Percentiles rank a stretch among this genome's conserved stretches.
Conservation (phyloP, 2,888 invertebrate genomes). For the Drosophila incognita region DNA sequence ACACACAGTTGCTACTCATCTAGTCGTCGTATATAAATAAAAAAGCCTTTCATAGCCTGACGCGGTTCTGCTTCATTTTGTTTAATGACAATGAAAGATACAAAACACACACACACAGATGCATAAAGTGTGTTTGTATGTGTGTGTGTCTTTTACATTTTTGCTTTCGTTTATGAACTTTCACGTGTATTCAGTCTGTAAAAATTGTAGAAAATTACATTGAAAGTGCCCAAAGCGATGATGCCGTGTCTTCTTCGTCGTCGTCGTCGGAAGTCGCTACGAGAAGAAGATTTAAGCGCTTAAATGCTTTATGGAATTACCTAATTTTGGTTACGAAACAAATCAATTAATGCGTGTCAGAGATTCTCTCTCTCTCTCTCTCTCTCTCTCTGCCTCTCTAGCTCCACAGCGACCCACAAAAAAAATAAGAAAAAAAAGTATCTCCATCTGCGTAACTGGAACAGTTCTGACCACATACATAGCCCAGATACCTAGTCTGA, state of each 20-base stretch:
- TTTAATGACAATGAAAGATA: constrained; percentile 74
- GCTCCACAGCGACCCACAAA: constrained; percentile 20
- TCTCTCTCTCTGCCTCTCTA: neutral
- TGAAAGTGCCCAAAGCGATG: constrained; percentile 58
- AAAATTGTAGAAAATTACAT: constrained; percentile 64
- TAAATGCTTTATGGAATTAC: constrained; percentile 74
- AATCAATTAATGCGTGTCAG: constrained; percentile 74
- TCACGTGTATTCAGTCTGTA: constrained; percentile 64
- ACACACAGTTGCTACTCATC: constrained; percentile 33
- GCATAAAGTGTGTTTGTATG: neutral
- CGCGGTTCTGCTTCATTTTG: constrained; percentile 80
- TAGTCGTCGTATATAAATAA: constrained; percentile 17
- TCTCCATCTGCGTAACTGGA: constrained; percentile 15
- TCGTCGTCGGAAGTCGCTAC: constrained; percentile 25
- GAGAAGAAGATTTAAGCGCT: constrained; percentile 65
- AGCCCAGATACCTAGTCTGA: neutral
- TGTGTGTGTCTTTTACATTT: constrained; percentile 50
- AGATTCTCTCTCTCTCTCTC: constrained; percentile 3
- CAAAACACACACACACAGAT: constrained; percentile 35
- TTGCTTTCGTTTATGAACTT: constrained; percentile 81
- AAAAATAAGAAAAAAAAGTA: constrained; percentile 1
- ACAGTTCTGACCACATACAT: constrained; percentile 47
- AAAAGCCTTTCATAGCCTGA: constrained; percentile 71
- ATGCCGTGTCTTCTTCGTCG: constrained; percentile 14
- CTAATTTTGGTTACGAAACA: constrained; percentile 81